A percentile compares a stretch with the other conserved stretches of the same genome.
phyloP scores from a whole-genome alignment of 2,113 vertebrate genomes.

The Pelvicachromis taeniatus region DNA sequence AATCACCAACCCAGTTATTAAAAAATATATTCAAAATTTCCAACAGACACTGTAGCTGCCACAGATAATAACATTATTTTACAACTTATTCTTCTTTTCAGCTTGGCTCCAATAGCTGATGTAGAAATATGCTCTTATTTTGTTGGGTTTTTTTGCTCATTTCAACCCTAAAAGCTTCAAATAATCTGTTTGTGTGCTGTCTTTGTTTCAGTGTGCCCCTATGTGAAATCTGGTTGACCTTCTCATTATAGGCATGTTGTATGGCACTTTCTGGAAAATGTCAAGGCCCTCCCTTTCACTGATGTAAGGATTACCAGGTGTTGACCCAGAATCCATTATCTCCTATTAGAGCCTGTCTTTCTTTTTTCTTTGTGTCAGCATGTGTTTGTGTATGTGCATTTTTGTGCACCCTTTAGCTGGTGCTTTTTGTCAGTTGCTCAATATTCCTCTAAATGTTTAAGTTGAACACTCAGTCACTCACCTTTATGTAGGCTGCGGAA shows the following conservation, averaged over 20 bases:
- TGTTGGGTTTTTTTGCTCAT: neutral
- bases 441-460: neutral
- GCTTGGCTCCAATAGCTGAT: neutral
- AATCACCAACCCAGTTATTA: slow-evolving; percentile 54
- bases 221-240: slow-evolving; percentile 48
- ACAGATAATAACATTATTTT: slow-evolving; percentile 30
- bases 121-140: neutral
- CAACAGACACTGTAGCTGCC: slow-evolving; percentile 10
- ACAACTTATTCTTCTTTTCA: slow-evolving; percentile 4
- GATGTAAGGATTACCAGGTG: slow-evolving; percentile 70
- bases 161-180: slow-evolving; percentile 2
- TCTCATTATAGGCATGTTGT: slow-evolving; percentile 47
- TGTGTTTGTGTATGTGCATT: neutral
- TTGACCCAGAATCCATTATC: slow-evolving; percentile 71
- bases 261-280: slow-evolving; percentile 60
- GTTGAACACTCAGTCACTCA: neutral
- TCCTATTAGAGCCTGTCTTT: slow-evolving; percentile 59
- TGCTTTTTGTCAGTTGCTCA: slow-evolving; percentile 2
- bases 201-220: slow-evolving; percentile 36
- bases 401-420: neutral
- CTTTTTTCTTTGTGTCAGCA: neutral
- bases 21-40: slow-evolving; percentile 45
- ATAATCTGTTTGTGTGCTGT: slow-evolving; percentile 18
- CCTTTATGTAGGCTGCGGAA: neutral
- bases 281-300: slow-evolving; percentile 46